Evolutionary conservation across 2,888 invertebrate genomes (phyloP), one percentile per base, ranked within the genome.

Genomic region (Mimumesa dahlbomi): DNA sequence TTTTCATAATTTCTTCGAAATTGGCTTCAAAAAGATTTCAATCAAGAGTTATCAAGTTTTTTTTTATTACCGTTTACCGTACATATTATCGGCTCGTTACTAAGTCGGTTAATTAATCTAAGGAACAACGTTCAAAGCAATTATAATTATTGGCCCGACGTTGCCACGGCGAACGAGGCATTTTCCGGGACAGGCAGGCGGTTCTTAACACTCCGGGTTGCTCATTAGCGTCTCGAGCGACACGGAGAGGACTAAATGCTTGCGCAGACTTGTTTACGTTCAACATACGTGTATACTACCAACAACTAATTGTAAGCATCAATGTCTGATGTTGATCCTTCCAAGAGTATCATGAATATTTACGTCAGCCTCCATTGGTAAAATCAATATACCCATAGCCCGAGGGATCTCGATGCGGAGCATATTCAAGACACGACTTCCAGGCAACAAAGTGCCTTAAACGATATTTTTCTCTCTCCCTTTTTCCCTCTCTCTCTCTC

Each of bases 321-420:
- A 77, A 82, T 76, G 79, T 73, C 77, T 54, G 71, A 53, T 67
- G 62, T 67, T 81, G 82, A 86, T 86, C 82, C 84, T 82, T 75
- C 82, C 74, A 82, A 83, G 80, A 78, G 83, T 83, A 76, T 79
- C 85, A 87, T 88, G 87, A 88, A 87, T 87, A 87, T 88, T 87
- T 87, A 88, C 84, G 75, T 68, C 75, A 72, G 76, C 73, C 80
- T 82, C 78, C 61, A 77, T 71, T 62, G 69, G 70, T 69, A 68
- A 82, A 85, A 85, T 87, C 87, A 85, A 85, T 87, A 81, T 76
- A 73, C 69, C 68, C 54, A 53, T 69, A 67, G 52, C 73, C 49
- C 43, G 58, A 56, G 56, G 52, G 56, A 49, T 56, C 31, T 48
- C 36, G 40, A 48, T 22, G 52, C 63, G 36, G 29, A 21, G 57